phyloP scores from a whole-genome alignment of 2,113 vertebrate genomes.

The Tychaedon coryphoeus region DNA sequence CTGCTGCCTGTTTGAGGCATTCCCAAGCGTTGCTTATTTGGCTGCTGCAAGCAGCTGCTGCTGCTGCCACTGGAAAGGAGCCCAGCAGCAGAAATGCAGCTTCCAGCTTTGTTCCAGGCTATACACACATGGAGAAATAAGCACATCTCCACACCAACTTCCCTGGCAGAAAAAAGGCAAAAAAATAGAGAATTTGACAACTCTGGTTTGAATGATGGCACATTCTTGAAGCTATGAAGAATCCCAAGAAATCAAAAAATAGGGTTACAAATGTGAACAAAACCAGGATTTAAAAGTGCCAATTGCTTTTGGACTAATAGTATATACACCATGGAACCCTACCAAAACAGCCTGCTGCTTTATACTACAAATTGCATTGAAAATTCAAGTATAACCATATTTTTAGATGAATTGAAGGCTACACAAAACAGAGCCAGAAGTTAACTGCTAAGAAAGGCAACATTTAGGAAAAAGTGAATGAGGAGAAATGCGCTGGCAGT shows the following conservation, averaged over 20 bases:
- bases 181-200: background rate
- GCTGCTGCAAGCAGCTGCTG: background rate
- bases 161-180: background rate
- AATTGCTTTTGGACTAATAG: background rate
- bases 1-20: background rate
- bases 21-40: background rate
- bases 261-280: background rate
- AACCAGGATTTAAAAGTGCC: background rate
- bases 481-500: background rate
- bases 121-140: background rate
- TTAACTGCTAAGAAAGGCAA: background rate
- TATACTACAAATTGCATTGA: background rate
- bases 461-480: background rate
- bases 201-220: background rate
- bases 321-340: background rate
- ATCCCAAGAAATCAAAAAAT: background rate
- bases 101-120: background rate
- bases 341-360: background rate
- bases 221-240: background rate
- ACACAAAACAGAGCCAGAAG: background rate
- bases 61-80: background rate
- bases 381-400: background rate
- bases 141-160: background rate
- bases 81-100: background rate
- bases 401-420: background rate